These are phyloP conservation scores for Sphyrna mokarran DNA, from an alignment of 2,113 vertebrate genomes.

Conservation along the genomic window DNA sequence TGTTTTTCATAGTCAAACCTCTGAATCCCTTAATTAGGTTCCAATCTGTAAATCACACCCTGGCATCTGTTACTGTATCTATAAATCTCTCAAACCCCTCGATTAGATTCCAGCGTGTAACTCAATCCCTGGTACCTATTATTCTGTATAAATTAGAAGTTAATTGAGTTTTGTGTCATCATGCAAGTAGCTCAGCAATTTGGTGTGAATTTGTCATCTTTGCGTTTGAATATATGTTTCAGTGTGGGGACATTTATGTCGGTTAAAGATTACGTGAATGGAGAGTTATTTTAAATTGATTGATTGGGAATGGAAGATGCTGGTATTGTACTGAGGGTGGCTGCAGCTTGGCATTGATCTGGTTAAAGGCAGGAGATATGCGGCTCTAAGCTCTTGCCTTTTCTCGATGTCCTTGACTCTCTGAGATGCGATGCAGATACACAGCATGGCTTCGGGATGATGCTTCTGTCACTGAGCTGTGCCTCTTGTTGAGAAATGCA, in stretches of 20 bases:
- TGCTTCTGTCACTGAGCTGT: background rate
- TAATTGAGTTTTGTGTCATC: background rate
- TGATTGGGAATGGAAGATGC: background rate
- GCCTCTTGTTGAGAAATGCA: background rate
- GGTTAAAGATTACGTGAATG: background rate
- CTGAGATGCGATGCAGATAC: background rate
- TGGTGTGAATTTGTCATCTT: background rate
- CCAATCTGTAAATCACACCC: too few species aligned
- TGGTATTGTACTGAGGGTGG: background rate
- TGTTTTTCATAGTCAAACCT: background rate
- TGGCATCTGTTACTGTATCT: too few species aligned
- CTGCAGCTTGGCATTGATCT: background rate
- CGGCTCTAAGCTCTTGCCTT: background rate
- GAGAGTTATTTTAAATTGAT: background rate
- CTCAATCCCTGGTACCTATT: too few species aligned
- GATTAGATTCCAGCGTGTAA: too few species aligned
- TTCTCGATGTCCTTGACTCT: conserved; percentile 19
- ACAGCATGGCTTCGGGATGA: background rate
- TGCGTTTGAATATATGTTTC: background rate
- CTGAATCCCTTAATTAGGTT: too few species aligned
- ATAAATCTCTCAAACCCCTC: too few species aligned
- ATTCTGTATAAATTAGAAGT: background rate
- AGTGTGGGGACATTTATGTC: background rate
- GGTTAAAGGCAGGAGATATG: background rate
- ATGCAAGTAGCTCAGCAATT: background rate